Conservation (phyloP, 1,140 invertebrate genomes). For the Aricia agestis region DNA sequence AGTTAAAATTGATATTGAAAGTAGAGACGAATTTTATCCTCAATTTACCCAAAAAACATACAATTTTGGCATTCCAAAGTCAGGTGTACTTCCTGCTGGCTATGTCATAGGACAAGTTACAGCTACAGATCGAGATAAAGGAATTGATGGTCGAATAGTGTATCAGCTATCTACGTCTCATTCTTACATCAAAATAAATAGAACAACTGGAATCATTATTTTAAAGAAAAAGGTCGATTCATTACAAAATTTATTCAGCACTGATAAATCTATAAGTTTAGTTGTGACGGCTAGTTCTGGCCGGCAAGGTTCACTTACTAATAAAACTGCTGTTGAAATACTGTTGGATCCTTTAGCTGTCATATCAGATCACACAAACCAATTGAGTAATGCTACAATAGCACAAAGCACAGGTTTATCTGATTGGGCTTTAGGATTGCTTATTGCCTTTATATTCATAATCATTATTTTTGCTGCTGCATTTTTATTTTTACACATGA, state of each 20-base stretch:
- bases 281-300: constrained; percentile 92
- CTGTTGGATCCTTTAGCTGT: constrained; percentile 83
- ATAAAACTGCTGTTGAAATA: constrained; percentile 91
- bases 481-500: constrained; percentile 89
- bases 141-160: constrained; percentile 92
- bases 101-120: constrained; percentile 90
- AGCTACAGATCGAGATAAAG: constrained; percentile 93
- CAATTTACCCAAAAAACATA: constrained; percentile 93
- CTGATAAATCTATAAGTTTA: constrained; percentile 84
- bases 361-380: constrained; percentile 61
- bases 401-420: constrained; percentile 83
- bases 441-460: constrained; percentile 88
- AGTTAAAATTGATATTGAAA: constrained; percentile 91
- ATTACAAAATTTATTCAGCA: constrained; percentile 76
- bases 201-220: constrained; percentile 91
- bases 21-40: constrained; percentile 94
- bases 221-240: constrained; percentile 86
- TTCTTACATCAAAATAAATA: constrained; percentile 93
- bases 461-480: constrained; percentile 87
- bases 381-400: constrained; percentile 60
- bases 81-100: constrained; percentile 81
- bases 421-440: constrained; percentile 90
- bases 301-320: constrained; percentile 87
- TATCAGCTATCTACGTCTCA: constrained; percentile 91
- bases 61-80: constrained; percentile 85